Base-by-base conservation (phyloP, 2,888 invertebrate species). In the Apamea sordens region DNA sequence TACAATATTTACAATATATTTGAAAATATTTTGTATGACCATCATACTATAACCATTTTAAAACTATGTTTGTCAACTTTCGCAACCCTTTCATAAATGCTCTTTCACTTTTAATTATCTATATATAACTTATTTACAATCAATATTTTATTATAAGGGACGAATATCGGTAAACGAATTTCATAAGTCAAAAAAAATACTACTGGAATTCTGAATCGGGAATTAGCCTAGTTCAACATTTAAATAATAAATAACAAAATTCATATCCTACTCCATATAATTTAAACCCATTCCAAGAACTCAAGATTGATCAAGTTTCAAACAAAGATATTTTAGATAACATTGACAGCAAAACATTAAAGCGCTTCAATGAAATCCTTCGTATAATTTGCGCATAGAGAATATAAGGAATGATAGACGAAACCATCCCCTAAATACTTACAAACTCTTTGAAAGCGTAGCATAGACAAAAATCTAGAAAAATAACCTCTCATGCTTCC, bases 41-140 rank as follows among this genome's bases (percentile, higher is more conserved):
- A 96, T 96, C 96, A 96, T 94, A 96, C 96, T 97, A 96, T 95
- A 95, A 93, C 88, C 94, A 88, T 80, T 76, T 73, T 87, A 85
- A 73, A 70, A 81, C 44, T 50, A 41, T 32, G 44, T 32, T 50
- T 74, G 28, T 72, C 77, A 32, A 32, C 85, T 82, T 82, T 83
- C 79, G 72, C 79, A 83, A 71, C 81, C 61, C 81, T 77, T 72
- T 41, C 88, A 83, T 72, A 83, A 77, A 76, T 79, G 24, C 78
- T 74, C 74, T 77, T 72, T 32, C 73, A 83, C 36, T 68, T 77
- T 84, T 76, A 79, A 76, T 69, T 83, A 67, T 82, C 73, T 79
- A 78, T 72, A 74, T 63, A 77, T 41, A 68, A 80, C 73, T 53
- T 80, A 82, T 76, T 44, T 77, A 84, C 74, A 87, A 75, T 77